Evolutionary conservation across 1,140 invertebrate genomes (phyloP).

Genomic region (Archivesica marissinica): DNA sequence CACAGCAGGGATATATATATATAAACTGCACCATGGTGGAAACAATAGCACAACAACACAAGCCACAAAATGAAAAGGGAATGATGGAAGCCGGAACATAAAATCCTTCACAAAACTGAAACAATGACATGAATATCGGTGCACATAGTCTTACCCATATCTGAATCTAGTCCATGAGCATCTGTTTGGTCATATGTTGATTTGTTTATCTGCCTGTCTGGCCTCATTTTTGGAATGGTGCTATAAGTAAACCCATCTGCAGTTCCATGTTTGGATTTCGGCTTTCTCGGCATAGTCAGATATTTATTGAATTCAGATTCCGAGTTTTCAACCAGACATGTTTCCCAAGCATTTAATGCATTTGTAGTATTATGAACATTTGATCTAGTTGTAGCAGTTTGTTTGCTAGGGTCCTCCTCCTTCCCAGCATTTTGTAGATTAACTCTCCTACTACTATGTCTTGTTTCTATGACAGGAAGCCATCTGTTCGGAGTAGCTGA

Average conservation of each 20-base stretch:
- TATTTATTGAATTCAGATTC: slow-evolving; percentile 38
- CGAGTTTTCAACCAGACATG: not conserved
- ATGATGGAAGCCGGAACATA: not conserved
- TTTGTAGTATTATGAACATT: not conserved
- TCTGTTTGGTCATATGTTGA: slow-evolving; percentile 31
- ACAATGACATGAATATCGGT: not conserved
- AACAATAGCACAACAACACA: not conserved
- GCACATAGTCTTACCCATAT: not conserved
- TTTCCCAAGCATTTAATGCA: not conserved
- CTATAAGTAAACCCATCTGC: not conserved
- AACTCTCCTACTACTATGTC: not conserved
- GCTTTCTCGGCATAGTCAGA: slow-evolving; percentile 18
- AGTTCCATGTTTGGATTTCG: not conserved
- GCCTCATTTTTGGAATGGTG: slow-evolving; percentile 33
- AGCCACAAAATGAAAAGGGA: not conserved
- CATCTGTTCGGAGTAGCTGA: slow-evolving; percentile 47
- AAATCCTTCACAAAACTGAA: not conserved
- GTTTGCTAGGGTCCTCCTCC: not conserved
- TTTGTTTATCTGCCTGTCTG: slow-evolving; percentile 52
- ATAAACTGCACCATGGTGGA: too few relatives aligned
- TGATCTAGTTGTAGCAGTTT: not conserved
- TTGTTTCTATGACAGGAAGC: slow-evolving; percentile 35
- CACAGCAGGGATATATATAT: too few relatives aligned
- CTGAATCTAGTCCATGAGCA: not conserved
- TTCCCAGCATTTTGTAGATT: not conserved